Conservation (phyloP, 64 coral and sea anemone species). For the Exaiptasia diaphana region DNA sequence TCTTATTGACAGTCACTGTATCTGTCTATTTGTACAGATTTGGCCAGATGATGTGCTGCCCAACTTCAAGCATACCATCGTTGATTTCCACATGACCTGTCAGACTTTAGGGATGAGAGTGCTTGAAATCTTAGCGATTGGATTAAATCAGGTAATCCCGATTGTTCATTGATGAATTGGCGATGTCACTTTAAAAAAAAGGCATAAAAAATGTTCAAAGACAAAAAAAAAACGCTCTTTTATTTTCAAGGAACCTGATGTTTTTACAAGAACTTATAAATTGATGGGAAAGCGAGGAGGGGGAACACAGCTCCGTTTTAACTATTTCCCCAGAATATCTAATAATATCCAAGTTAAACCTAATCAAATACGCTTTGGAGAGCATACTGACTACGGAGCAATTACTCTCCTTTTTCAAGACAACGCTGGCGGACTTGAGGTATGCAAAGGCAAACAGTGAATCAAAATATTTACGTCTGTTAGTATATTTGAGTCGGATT, state of each 20-base stretch:
- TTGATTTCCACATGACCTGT: constrained; percentile 20
- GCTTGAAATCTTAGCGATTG: constrained; percentile 50
- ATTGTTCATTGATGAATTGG: too few relatives aligned
- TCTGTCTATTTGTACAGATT: too few relatives aligned
- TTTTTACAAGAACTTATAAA: constrained; percentile 36
- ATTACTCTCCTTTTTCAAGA: constrained; percentile 78
- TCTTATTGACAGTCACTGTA: too few relatives aligned
- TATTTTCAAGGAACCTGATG: constrained; percentile 65
- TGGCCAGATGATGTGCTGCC: constrained; percentile 62
- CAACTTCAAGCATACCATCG: constrained; percentile 14
- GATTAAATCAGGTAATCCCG: constrained; percentile 54
- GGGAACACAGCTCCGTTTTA: constrained; percentile 62
- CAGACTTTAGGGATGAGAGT: constrained; percentile 40
- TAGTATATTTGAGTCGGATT: too few relatives aligned
- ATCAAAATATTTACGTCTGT: constrained; percentile 18
- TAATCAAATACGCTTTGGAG: constrained; percentile 73
- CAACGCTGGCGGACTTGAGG: constrained; percentile 69
- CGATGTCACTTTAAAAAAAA: too few relatives aligned
- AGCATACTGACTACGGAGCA: constrained; percentile 76
- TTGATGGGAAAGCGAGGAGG: constrained; percentile 51
- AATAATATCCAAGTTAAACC: constrained; percentile 46
- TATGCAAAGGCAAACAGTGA: too few relatives aligned
- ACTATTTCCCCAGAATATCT: constrained; percentile 71
- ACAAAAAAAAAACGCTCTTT: constrained; percentile 72
- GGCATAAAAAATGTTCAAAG: too few relatives aligned